Evolutionary conservation across 1,140 invertebrate species (phyloP).

Genomic region (Drosophila mojavensis): DNA sequence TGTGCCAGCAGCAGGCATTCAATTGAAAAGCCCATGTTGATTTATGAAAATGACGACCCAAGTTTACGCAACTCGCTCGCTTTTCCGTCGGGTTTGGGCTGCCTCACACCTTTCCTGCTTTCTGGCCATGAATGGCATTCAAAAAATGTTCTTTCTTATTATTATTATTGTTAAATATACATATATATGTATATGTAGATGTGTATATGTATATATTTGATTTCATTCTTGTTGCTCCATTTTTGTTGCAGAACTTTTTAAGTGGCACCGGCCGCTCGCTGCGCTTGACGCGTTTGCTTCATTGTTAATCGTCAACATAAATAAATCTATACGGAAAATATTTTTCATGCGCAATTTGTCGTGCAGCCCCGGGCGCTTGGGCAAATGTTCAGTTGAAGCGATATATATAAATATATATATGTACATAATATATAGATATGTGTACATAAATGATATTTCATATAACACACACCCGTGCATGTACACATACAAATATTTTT

Average conservation of each 20-base stretch:
- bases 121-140: constrained; percentile 17
- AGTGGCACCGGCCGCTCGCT: constrained; percentile 38
- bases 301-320: constrained; percentile 73
- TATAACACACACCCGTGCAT: neutral
- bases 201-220: neutral
- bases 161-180: neutral
- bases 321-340: constrained; percentile 63
- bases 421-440: constrained; percentile 24
- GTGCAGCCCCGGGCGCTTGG: neutral
- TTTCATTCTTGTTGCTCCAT: constrained; percentile 14
- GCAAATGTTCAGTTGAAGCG: constrained; percentile 36
- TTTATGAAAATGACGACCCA: constrained; percentile 71
- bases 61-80: constrained; percentile 45
- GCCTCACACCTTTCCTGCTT: constrained; percentile 47
- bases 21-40: constrained; percentile 74
- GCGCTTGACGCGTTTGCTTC: neutral
- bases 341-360: constrained; percentile 69
- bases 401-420: constrained; percentile 62
- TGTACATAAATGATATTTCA: constrained; percentile 4
- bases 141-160: constrained; percentile 10
- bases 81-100: neutral
- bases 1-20: constrained; percentile 50
- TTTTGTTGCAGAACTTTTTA: constrained; percentile 54
- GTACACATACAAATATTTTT: constrained; percentile 33
- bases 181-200: neutral